Conservation (phyloP, 2,113 vertebrate genomes). For the Anarhynchus alexandrinus region DNA sequence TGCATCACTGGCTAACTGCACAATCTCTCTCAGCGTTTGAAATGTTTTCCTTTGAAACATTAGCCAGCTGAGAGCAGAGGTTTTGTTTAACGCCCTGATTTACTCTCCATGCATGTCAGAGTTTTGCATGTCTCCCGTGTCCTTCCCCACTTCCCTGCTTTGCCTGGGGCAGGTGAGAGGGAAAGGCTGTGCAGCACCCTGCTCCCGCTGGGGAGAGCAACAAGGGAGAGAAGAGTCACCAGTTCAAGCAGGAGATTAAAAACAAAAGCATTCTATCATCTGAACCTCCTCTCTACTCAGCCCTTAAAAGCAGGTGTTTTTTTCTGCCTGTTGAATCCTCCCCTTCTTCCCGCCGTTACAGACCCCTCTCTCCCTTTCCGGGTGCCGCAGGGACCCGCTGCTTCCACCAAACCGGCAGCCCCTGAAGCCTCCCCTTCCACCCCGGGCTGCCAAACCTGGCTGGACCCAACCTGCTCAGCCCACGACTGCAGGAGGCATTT, state of each 20-base stretch:
- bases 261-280: not conserved
- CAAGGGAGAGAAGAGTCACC: not conserved
- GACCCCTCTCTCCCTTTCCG: no score
- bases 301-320: not conserved
- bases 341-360: not conserved
- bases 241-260: not conserved
- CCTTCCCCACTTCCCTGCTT: not conserved
- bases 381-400: not conserved
- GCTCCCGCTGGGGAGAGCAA: not conserved
- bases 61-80: slow-evolving; percentile 54
- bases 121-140: not conserved
- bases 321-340: not conserved
- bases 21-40: slow-evolving; percentile 52
- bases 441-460: not conserved
- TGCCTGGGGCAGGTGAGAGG: not conserved
- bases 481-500: accelerated
- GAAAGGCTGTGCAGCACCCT: not conserved
- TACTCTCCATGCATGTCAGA: not conserved
- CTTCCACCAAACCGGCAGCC: no score
- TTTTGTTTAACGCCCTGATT: slow-evolving; percentile 53
- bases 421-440: not conserved
- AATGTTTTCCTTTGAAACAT: slow-evolving; percentile 71
- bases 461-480: not conserved
- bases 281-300: not conserved
- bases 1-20: slow-evolving; percentile 64